Evolutionary conservation across 1,140 invertebrate species (phyloP), one percentile per base, ranked within the genome.

Genomic region (Drosophila willistoni): DNA sequence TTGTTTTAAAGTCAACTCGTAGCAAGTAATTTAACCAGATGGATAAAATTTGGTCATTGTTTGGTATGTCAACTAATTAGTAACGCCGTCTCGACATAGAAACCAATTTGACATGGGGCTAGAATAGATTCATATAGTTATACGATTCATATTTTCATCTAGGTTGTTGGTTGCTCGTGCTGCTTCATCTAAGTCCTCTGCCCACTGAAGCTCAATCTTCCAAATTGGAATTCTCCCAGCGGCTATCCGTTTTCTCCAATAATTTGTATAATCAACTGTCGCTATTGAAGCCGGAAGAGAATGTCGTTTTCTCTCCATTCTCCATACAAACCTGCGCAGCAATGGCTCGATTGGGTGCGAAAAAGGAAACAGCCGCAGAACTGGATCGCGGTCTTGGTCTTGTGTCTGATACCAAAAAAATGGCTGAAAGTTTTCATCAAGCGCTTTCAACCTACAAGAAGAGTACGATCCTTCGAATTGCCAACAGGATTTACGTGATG

Each of bases 271-370:
- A 60, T 9, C 66, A 74, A 54, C 60, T 90, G 33, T 34, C 64
- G 13, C 22, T 57, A 0, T 29, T 66, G 10, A 83, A 71, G 19
- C 83, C 90, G 4, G 62, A 81, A 29, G 68, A 92, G 41, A 95
- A 95, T 86, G 63, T 95, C 2, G 55, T 77, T 55, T 77, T 77
- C 42, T 77, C 73, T 9, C 73, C 73, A 6, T 77, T 77, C 34
- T 77, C 94, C 47, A 91, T 94, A 36, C 83, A 94, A 41, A 93
- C 93, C 19, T 93, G 94, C 17, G 81, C 95, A 29, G 93, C 94
- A 1, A 92, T 95, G 91, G 90, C 94, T 42, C 93, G 92, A 5
- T 65, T 93, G 22, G 95, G 94, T 2, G 93, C 95, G 7, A 77
- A 65, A 10, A 93, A 93, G 6, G 71, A 91, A 12, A 94, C 95